Conservation (phyloP, 2,113 vertebrate species). For the Pyxicephalus adspersus region DNA sequence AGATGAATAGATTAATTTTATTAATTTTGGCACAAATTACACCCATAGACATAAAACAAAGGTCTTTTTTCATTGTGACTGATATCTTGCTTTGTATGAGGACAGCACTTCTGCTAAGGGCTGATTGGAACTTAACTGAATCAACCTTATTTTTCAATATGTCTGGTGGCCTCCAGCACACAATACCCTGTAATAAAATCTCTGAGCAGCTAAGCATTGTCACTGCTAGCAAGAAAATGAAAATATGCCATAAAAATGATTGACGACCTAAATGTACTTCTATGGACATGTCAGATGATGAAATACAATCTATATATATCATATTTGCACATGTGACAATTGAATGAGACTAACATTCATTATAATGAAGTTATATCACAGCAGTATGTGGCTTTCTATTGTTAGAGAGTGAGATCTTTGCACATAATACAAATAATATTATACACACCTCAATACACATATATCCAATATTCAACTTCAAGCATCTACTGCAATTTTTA, state of each 20-base stretch:
- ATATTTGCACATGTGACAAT: constrained; percentile 61
- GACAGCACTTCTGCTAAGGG: constrained; percentile 50
- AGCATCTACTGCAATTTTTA: too few relatives aligned
- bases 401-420: too few relatives aligned
- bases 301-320: constrained; percentile 66
- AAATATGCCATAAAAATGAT: constrained; percentile 59
- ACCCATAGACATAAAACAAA: too few relatives aligned
- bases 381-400: not conserved
- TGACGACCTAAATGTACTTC: constrained; percentile 60
- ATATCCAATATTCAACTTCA: too few relatives aligned
- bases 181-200: constrained; percentile 7
- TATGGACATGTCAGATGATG: constrained; percentile 61
- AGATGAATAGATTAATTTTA: too few relatives aligned
- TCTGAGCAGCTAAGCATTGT: constrained; percentile 15
- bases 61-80: too few relatives aligned
- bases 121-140: constrained; percentile 45
- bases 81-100: not conserved
- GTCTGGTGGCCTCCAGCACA: constrained; percentile 60
- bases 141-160: constrained; percentile 41
- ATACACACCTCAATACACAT: too few relatives aligned
- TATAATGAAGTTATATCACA: constrained; percentile 49
- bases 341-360: constrained; percentile 61
- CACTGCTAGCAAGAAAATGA: constrained; percentile 60
- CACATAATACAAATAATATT: too few relatives aligned
- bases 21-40: too few relatives aligned